Evolutionary conservation across 2,797 vertebrate species (phyloP), one percentile per base, ranked within the genome.

Genomic region (Alca torda): DNA sequence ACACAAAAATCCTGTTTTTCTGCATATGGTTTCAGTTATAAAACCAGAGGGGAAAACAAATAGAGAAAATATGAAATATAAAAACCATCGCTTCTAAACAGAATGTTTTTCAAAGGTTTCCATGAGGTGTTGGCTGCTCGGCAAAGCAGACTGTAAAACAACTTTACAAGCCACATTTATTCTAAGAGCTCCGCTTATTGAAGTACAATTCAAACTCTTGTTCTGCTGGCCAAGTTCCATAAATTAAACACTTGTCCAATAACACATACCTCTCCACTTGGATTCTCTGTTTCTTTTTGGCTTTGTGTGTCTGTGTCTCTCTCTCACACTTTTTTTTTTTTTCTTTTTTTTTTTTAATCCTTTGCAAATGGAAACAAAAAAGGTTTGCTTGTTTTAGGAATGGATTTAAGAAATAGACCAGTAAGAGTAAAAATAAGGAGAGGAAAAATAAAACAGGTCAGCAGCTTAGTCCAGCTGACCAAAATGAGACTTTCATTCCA

Each of bases 221-320:
- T 95, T 95, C 94, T 77, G 94, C 72, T 15, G 25, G 97, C 97
- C 98, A 98, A 96, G 91, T 93, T 95, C 75, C 91, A 97, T 96
- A 96, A 96, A 97, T 97, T 97, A 98, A 98, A 97, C 91, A 91
- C 77, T 95, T 96, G 97, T 98, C 97, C 97, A 98, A 97, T 96
- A 98, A 97, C 97, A 97, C 97, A 97, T 98, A 97, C 97, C 97
- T 97, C 96, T 98, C 95, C 54, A 48, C 94, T 95, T 97, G 97
- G 97, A 95, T 91, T 18, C 60, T 82, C 68, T 90, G 73, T 87
- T 61, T 46, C 72, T 87, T 92, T 96, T 88, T 97, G 97, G 92
- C 95, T 96, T 89, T 95, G 92, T 77, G 63, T 79, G 28, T 89
- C 93, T 91, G 33, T 84, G 11, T 6, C 4, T 91, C 18, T 41